Evolutionary conservation across 2,888 invertebrate genomes (phyloP).

Genomic region (Scaptomyza polygonia): DNA sequence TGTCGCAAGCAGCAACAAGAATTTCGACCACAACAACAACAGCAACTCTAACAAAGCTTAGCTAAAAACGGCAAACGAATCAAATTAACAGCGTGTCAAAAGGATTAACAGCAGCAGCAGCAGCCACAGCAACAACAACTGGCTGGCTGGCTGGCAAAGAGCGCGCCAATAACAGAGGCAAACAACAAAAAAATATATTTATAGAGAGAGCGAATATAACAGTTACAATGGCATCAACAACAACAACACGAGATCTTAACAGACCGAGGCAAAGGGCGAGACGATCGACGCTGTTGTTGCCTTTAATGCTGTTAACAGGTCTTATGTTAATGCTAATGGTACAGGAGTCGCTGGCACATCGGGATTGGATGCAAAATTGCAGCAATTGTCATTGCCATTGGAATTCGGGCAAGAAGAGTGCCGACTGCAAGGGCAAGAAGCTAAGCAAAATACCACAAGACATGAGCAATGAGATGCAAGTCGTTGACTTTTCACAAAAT

Average conservation of each 20-base stretch:
- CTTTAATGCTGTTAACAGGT: constrained; percentile 11
- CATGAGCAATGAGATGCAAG: constrained; percentile 89
- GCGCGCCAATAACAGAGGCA: not conserved
- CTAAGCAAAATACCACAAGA: constrained; percentile 89
- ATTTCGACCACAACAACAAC: constrained; percentile 1
- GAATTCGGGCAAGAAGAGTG: constrained; percentile 93
- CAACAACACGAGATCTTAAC: constrained; percentile 5
- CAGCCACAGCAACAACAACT: not conserved
- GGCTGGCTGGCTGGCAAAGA: not conserved
- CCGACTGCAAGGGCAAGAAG: constrained; percentile 90
- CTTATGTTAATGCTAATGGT: constrained; percentile 47
- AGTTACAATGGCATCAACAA: not conserved
- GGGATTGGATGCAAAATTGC: constrained; percentile 83
- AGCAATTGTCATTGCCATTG: constrained; percentile 91
- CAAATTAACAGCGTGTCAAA: constrained; percentile 60
- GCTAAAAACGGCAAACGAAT: constrained; percentile 21
- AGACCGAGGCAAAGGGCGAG: constrained; percentile 2
- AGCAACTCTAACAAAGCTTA: constrained; percentile 12
- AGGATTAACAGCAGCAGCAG: constrained; percentile 6
- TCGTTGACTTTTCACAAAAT: constrained; percentile 90
- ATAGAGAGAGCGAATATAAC: not conserved
- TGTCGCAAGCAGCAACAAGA: constrained; percentile 30
- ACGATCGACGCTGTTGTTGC: constrained; percentile 9
- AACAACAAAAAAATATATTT: not conserved
- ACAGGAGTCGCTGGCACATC: constrained; percentile 59